Conservation (phyloP, 2,113 vertebrate genomes). For the Hylia prasina region DNA sequence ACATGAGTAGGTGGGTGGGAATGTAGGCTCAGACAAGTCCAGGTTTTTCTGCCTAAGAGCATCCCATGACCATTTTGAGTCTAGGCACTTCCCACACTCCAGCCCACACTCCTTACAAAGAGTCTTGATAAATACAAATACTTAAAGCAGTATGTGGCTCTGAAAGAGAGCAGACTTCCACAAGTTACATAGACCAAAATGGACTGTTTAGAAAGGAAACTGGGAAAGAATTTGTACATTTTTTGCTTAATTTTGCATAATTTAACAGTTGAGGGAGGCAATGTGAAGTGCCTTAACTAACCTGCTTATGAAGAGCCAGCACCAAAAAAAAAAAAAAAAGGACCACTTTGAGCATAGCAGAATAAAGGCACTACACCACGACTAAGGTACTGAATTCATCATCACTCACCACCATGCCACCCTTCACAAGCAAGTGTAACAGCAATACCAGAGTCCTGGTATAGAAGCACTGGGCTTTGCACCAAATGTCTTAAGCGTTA, state of each 20-base stretch:
- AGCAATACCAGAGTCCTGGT: neutral
- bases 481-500: neutral
- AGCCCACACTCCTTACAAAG: neutral
- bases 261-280: neutral
- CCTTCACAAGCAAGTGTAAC: neutral
- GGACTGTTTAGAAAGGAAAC: neutral
- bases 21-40: neutral
- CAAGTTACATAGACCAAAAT: neutral
- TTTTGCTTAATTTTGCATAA: neutral
- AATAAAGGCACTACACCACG: neutral
- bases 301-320: neutral
- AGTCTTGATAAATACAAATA: slow-evolving; percentile 1
- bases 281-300: neutral
- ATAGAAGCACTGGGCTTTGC: neutral
- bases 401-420: neutral
- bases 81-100: neutral
- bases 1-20: neutral
- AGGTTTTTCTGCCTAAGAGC: neutral
- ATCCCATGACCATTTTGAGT: neutral
- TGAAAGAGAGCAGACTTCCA: neutral
- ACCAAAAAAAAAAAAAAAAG: neutral
- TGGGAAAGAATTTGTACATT: neutral
- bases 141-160: neutral
- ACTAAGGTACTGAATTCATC: neutral
- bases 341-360: neutral